Conservation (phyloP, 2,113 vertebrate genomes). For the Calonectris borealis region DNA sequence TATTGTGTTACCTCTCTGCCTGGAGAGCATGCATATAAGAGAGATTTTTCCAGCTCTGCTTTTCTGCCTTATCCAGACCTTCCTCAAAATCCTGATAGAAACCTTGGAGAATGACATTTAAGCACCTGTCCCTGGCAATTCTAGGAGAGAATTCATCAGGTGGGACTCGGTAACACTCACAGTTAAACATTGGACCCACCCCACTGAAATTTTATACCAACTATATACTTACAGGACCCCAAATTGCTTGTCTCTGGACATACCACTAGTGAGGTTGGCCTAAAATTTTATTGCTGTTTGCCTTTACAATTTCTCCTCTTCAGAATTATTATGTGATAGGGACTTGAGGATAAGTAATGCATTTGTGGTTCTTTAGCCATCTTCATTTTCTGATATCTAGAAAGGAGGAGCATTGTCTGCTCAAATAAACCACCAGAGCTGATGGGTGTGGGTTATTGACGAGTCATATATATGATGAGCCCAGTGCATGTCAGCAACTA, state of each 20-base stretch:
- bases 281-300: background rate
- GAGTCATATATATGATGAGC: background rate
- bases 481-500: background rate
- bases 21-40: background rate
- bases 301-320: background rate
- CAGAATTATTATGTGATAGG: background rate
- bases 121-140: background rate
- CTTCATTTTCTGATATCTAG: background rate
- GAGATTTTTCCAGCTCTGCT: background rate
- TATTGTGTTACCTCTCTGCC: background rate
- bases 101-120: background rate
- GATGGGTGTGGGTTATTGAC: background rate
- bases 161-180: background rate
- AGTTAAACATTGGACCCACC: background rate
- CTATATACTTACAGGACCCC: background rate
- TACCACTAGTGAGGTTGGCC: fast-evolving
- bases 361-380: background rate
- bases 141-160: fast-evolving
- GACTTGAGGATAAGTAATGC: fast-evolving
- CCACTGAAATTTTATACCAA: background rate
- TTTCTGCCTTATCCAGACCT: background rate
- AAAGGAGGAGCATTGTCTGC: background rate
- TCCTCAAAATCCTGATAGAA: background rate
- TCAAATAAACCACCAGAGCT: background rate
- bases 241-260: background rate